Evolutionary conservation across 2,888 invertebrate species (phyloP).

Genomic region (Anaspis maculata): DNA sequence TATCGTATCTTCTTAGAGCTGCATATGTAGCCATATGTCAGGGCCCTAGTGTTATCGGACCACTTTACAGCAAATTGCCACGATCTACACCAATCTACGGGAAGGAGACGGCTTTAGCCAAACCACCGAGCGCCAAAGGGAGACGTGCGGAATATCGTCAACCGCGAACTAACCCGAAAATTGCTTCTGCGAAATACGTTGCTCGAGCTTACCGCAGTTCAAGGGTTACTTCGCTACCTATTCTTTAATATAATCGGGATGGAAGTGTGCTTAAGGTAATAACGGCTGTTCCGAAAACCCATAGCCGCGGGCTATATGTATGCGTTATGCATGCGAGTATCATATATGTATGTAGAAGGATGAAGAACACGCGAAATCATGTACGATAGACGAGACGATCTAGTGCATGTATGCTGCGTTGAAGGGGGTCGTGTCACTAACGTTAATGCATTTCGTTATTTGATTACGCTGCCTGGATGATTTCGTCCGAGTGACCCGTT

Average conservation of each 20-base stretch:
- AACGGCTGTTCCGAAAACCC: no score
- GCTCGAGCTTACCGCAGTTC: slow-evolving; percentile 23
- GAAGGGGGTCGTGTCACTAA: no score
- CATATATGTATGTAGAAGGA: no score
- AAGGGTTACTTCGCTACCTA: slow-evolving; percentile 31
- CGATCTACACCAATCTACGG: slow-evolving; percentile 34
- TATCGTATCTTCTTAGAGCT: slow-evolving; percentile 37
- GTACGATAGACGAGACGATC: no score
- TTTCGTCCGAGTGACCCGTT: no score
- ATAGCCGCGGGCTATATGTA: no score
- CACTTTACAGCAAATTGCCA: slow-evolving; percentile 41
- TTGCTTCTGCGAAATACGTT: slow-evolving; percentile 34
- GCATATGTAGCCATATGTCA: slow-evolving; percentile 43
- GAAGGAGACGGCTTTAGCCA: slow-evolving; percentile 20
- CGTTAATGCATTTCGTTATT: no score
- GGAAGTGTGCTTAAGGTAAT: no score
- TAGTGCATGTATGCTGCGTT: no score
- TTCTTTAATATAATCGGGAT: slow-evolving; percentile 28
- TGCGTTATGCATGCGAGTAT: no score
- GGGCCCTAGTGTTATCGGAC: slow-evolving; percentile 38
- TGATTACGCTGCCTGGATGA: no score
- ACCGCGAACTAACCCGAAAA: slow-evolving; percentile 37
- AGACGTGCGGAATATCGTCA: slow-evolving; percentile 31
- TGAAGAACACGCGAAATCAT: no score
- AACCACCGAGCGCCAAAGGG: slow-evolving; percentile 10